A percentile compares a stretch with the other conserved stretches of the same genome.
These are phyloP conservation scores for Drepana arcuata DNA, from an alignment of 1,140 invertebrate species.

Conservation along the genomic window DNA sequence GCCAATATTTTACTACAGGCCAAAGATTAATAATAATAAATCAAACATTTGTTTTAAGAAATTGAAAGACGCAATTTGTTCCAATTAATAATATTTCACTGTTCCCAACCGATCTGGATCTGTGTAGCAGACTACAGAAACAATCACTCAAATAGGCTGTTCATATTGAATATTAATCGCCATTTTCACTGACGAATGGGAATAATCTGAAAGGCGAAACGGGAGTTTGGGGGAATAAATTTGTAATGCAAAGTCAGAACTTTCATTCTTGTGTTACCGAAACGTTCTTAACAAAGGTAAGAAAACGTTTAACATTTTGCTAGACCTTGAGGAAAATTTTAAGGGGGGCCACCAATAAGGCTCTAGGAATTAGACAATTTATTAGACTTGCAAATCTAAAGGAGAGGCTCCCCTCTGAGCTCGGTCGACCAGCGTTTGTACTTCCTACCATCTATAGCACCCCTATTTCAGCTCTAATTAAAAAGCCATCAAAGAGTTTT, in stretches of 20 bases:
- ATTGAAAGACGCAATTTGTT: constrained; percentile 41
- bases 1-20: too few species aligned
- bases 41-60: constrained; percentile 43
- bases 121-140: constrained; percentile 46
- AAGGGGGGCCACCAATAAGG: too few species aligned
- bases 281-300: constrained; percentile 53
- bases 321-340: constrained; percentile 51
- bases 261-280: constrained; percentile 56
- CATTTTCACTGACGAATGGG: constrained; percentile 62
- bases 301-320: constrained; percentile 40
- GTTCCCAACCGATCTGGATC: constrained; percentile 41
- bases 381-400: constrained; percentile 70
- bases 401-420: too few species aligned
- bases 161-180: constrained; percentile 70
- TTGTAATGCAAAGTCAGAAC: constrained; percentile 69
- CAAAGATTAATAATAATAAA: constrained; percentile 48
- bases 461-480: constrained; percentile 70
- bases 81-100: constrained; percentile 36
- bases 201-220: constrained; percentile 60
- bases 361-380: constrained; percentile 65
- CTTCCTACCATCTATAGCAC: too few species aligned
- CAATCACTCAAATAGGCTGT: constrained; percentile 68
- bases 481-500: constrained; percentile 72
- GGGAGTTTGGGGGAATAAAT: constrained; percentile 52
- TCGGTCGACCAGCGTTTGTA: too few species aligned